A percentile compares a stretch with the other conserved stretches of the same genome.
Evolutionary conservation across 2,888 invertebrate genomes (phyloP).

Genomic region (Tolmerus cingulatus): DNA sequence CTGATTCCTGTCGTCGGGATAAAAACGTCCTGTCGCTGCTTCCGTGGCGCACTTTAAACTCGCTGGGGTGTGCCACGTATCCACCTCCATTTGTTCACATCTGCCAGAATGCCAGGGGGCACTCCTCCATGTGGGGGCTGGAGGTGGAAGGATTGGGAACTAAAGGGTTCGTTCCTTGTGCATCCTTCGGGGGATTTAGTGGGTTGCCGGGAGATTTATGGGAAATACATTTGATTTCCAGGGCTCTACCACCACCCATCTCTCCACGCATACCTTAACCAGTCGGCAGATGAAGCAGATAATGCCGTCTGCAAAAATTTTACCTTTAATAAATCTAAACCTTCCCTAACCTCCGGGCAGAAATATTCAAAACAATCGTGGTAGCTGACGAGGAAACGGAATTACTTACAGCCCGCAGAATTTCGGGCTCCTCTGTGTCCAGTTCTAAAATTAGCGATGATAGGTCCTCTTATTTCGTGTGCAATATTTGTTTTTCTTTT

Average conservation of each 20-base stretch:
- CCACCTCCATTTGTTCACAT: background rate
- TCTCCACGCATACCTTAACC: background rate
- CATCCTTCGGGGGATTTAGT: background rate
- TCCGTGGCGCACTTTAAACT: background rate
- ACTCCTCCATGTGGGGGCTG: background rate
- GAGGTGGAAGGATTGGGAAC: background rate
- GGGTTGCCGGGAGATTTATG: background rate
- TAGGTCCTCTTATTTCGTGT: background rate
- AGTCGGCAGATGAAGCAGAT: background rate
- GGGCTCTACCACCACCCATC: background rate
- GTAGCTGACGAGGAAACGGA: background rate
- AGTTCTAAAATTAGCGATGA: background rate
- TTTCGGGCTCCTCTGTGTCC: background rate
- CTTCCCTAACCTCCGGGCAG: background rate
- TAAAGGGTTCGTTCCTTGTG: background rate
- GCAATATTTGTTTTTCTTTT: background rate
- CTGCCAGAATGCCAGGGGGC: background rate
- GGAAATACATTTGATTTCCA: background rate
- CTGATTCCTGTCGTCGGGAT: background rate
- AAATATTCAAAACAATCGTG: background rate
- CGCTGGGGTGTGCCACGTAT: background rate
- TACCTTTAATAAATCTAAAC: background rate
- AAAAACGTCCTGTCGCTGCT: background rate
- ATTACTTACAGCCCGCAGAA: background rate
- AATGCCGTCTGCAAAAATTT: background rate